phyloP scores from a whole-genome alignment of 1,140 invertebrate species.

The Tribolium castaneum region DNA sequence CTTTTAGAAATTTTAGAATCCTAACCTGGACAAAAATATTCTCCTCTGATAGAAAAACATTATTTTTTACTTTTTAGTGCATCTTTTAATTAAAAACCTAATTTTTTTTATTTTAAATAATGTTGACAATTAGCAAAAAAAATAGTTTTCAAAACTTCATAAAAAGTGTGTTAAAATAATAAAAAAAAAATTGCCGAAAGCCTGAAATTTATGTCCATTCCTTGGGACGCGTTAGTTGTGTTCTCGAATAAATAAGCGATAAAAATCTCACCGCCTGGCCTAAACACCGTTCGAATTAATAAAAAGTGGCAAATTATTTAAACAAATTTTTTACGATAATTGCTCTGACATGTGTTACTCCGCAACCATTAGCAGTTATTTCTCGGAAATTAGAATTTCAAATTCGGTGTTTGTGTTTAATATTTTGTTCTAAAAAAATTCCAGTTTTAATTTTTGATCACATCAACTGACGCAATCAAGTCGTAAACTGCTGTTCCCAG shows the following conservation, averaged over 20 bases:
- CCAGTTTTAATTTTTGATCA: background rate
- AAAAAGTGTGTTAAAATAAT: too few species aligned
- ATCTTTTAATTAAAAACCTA: too few species aligned
- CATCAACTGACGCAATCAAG: background rate
- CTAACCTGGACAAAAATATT: too few species aligned
- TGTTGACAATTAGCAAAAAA: too few species aligned
- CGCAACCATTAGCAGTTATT: background rate
- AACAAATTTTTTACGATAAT: background rate
- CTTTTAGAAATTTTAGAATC: too few species aligned
- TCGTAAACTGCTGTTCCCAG: background rate
- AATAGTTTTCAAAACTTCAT: too few species aligned
- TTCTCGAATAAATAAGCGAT: background rate
- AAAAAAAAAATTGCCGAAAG: too few species aligned
- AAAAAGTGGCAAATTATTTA: background rate
- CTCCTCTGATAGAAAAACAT: too few species aligned
- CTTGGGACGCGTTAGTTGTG: background rate
- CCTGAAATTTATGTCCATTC: background rate
- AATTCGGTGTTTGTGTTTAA: conserved; percentile 9
- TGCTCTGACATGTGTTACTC: background rate
- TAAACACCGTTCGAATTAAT: background rate
- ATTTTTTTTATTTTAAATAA: too few species aligned
- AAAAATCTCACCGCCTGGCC: background rate
- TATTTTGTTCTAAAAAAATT: background rate
- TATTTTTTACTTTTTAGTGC: too few species aligned
- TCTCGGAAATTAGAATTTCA: background rate